Evolutionary conservation across 2,888 invertebrate genomes (phyloP), one percentile per base, ranked within the genome.

Genomic region (Malthinus flaveolus): DNA sequence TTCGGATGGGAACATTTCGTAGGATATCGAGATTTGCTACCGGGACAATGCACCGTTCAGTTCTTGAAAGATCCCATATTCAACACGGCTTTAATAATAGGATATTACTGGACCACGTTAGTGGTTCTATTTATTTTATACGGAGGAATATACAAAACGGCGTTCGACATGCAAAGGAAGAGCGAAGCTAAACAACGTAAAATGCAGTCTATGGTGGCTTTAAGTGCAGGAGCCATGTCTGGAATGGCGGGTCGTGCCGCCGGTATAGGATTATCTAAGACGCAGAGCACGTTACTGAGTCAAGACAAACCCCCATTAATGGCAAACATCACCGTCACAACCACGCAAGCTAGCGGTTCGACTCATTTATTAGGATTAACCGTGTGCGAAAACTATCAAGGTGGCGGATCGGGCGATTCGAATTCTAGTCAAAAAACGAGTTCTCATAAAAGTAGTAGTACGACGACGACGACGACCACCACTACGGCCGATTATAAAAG

Each of bases 1-100:
- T 97, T 99, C 74, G 98, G 98, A 39, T 99, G 98, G 97, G 97
- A 97, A 75, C 95, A 96, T 77, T 98, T 98, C 74, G 91, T 95
- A 44, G 97, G 97, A 12, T 91, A 89, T 73, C 83, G 97, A 60
- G 94, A 96, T 69, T 83, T 97, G 50, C 81, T 87, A 68, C 91
- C 92, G 9, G 92, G 92, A 1, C 90, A 94, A 78, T 98, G 97
- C 75, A 91, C 94, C 55, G 97, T 98, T 10, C 97, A 98, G 79
- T 99, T 99, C 80, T 85, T 98, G 61, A 96, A 96, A 78, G 95
- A 98, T 78, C 95, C 97, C 0, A 87, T 97, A 51, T 97, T 99
- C 78, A 98, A 98, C 77, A 97, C 97, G 66, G 92, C 97, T 49
- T 85, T 98, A 57, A 97, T 97, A 54, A 95, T 98, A 70, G 92